phyloP scores from a whole-genome alignment of 1,140 invertebrate genomes.

The Thrips palmi region DNA sequence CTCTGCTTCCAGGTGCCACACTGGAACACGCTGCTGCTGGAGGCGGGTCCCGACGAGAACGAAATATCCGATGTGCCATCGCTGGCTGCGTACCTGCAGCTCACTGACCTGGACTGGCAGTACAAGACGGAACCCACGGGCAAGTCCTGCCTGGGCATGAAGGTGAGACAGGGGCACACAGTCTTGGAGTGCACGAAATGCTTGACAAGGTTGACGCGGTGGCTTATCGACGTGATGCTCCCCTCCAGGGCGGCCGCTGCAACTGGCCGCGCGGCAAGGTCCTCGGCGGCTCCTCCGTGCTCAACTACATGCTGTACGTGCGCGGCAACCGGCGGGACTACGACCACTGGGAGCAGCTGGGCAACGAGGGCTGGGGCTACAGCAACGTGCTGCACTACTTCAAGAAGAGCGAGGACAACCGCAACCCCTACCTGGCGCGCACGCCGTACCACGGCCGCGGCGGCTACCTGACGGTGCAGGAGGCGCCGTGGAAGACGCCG shows the following conservation, averaged over 20 bases:
- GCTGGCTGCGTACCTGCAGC: slow-evolving; percentile 67
- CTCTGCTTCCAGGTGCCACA: no score
- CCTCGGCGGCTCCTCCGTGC: slow-evolving; percentile 70
- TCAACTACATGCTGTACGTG: slow-evolving; percentile 94
- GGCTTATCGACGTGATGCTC: no score
- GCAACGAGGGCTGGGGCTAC: slow-evolving; percentile 80
- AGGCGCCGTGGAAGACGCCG: slow-evolving; percentile 66
- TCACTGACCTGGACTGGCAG: slow-evolving; percentile 77
- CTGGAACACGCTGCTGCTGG: slow-evolving; percentile 71
- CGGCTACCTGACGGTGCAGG: slow-evolving; percentile 64
- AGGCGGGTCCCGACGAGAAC: slow-evolving; percentile 84
- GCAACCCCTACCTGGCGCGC: slow-evolving; percentile 55
- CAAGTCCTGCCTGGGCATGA: slow-evolving; percentile 26
- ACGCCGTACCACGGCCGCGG: slow-evolving; percentile 52
- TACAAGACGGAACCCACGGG: slow-evolving; percentile 80
- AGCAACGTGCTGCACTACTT: slow-evolving; percentile 75
- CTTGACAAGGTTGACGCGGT: no score
- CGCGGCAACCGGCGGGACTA: slow-evolving; percentile 70
- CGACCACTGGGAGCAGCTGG: slow-evolving; percentile 71
- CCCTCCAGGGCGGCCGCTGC: slow-evolving; percentile 42
- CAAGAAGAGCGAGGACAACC: slow-evolving; percentile 74
- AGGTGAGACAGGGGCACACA: slow-evolving; percentile 8
- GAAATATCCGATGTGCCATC: slow-evolving; percentile 79
- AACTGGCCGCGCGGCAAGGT: slow-evolving; percentile 74
- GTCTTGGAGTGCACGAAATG: no score